These are phyloP conservation scores for Drosophila albomicans DNA, from an alignment of 1,140 invertebrate species.

Conservation along the genomic window DNA sequence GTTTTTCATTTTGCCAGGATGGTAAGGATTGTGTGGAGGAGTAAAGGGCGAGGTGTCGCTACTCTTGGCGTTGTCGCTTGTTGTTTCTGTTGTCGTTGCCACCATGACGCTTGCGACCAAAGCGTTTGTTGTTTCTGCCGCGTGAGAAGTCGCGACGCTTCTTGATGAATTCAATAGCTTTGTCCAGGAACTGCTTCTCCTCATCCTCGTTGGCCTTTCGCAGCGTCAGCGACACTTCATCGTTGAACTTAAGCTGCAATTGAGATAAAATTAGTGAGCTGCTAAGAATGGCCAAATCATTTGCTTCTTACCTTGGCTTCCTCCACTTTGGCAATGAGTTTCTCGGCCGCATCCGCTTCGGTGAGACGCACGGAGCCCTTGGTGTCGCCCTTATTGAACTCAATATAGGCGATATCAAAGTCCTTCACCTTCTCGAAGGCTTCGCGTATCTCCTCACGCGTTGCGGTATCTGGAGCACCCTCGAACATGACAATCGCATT, in stretches of 20 bases:
- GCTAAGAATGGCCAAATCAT: not conserved
- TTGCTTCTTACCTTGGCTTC: slow-evolving; percentile 86
- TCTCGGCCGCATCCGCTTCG: slow-evolving; percentile 89
- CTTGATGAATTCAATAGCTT: slow-evolving; percentile 87
- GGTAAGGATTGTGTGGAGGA: not conserved
- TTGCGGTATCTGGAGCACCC: slow-evolving; percentile 87
- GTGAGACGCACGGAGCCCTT: slow-evolving; percentile 90
- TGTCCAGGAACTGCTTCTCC: slow-evolving; percentile 88
- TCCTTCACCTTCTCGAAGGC: slow-evolving; percentile 87
- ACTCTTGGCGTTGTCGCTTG: slow-evolving; percentile 64
- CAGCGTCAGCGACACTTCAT: slow-evolving; percentile 87
- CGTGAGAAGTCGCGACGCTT: slow-evolving; percentile 86
- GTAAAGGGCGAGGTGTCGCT: slow-evolving; percentile 11
- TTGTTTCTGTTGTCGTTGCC: slow-evolving; percentile 63
- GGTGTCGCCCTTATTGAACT: slow-evolving; percentile 90
- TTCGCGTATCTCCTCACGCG: slow-evolving; percentile 90
- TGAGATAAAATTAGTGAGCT: not conserved
- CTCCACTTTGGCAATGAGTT: slow-evolving; percentile 88
- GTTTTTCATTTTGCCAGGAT: slow-evolving; percentile 23
- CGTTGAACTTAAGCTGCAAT: slow-evolving; percentile 75
- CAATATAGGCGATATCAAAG: slow-evolving; percentile 89
- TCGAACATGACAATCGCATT: slow-evolving; percentile 90
- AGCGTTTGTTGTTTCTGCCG: slow-evolving; percentile 79
- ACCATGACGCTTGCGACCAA: slow-evolving; percentile 82
- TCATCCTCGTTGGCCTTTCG: slow-evolving; percentile 89